Evolutionary conservation across 2,888 invertebrate species (phyloP).

Genomic region (Himalopsyche tibetana): DNA sequence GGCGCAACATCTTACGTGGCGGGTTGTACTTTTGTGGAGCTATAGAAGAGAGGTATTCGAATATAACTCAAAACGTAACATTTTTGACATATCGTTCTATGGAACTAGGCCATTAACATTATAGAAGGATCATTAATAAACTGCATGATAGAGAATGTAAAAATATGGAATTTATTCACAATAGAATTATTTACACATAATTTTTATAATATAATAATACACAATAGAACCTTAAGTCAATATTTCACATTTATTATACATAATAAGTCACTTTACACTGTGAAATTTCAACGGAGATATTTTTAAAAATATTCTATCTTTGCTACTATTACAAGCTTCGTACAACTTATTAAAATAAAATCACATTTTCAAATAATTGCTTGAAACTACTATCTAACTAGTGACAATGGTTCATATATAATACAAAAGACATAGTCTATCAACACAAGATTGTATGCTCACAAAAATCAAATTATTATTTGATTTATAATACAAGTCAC

Average conservation of each 20-base stretch:
- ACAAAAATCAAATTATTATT: too few species aligned
- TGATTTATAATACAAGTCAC: too few species aligned
- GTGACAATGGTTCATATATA: not conserved
- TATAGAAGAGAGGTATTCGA: too few species aligned
- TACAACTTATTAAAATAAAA: slow-evolving; percentile 38
- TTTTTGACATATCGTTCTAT: too few species aligned
- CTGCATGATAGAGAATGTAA: slow-evolving; percentile 53
- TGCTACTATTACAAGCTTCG: not conserved
- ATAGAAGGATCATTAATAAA: slow-evolving; percentile 41
- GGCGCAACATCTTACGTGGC: too few species aligned
- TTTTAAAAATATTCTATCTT: not conserved
- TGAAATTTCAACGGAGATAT: not conserved
- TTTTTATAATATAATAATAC: slow-evolving; percentile 39
- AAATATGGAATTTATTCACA: slow-evolving; percentile 61
- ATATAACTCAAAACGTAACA: too few species aligned
- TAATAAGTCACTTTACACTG: not conserved
- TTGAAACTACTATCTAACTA: not conserved
- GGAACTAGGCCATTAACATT: not conserved
- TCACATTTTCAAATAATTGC: slow-evolving; percentile 40
- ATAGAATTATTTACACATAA: slow-evolving; percentile 34
- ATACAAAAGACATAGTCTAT: not conserved
- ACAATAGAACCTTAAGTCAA: not conserved
- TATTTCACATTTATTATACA: slow-evolving; percentile 25
- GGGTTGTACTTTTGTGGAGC: too few species aligned
- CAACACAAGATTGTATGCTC: too few species aligned